Base-by-base conservation (phyloP, 2,888 invertebrate genomes). In the Malthinus seriepunctatus region DNA sequence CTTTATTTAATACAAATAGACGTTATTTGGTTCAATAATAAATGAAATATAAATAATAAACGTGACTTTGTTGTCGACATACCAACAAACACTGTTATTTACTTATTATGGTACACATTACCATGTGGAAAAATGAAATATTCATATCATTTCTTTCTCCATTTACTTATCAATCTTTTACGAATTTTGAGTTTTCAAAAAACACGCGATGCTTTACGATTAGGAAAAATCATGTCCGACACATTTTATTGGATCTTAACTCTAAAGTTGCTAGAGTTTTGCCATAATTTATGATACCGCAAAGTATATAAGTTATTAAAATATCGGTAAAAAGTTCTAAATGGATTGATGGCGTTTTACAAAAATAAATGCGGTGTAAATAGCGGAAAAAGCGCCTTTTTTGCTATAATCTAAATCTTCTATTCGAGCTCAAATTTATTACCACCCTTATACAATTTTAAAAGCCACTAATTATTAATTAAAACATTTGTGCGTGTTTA, bases 111-210 rank as follows among this genome's bases (percentile, higher is more conserved):
- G 15, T 55, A 49, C 39, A 34, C 42, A 42, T 57, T 57, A 57
- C 39, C 44, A 58, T 49, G 42, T 58, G 53, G 5, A 32, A 35
- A 48, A 53, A 38, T 53, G 38, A 58, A 49, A 58, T 58, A 58
- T 58, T 52, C 45, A 53, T 39, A 23, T 3, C 31, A 23, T 51
- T 50, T 58, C 50, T 49, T 48, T 53, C 53, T 37, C 49, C 33
- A 50, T 53, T 49, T 58, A 53, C 45, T 35, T 49, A 49, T 53
- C 23, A 42, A 42, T 42, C 49, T 56, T 50, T 56, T 32, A 32
- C 35, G 44, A 50, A 50, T 50, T 56, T 49, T 39, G 35, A 47
- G 31, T 52, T 31, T 48, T 34, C 1, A 15, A 14, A 23, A 49
- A 47, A 57, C 49, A 48, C 52, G 46, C 39, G 48, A 32, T 38